Base-by-base conservation (phyloP, 2,113 vertebrate genomes). In the Epinephelus moara region DNA sequence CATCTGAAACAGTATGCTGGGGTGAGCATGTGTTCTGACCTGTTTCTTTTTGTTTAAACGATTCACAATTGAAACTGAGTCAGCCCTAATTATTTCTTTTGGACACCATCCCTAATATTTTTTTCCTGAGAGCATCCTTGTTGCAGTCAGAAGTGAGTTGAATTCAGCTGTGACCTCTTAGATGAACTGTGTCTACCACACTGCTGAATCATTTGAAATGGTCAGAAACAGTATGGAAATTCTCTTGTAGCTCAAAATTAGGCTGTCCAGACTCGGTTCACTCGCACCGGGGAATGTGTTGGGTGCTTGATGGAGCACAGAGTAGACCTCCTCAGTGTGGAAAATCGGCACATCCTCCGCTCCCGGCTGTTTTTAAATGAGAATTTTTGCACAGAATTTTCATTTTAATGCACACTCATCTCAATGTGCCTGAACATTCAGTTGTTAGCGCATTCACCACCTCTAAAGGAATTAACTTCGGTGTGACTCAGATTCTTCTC, bases 261-360 rank as follows among this genome's bases (percentile, higher is more conserved):
- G 21, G 21, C 69, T 72, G 71, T 37, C 50, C 50, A 37, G 27
- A 11, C 68, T 81, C 0, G 2, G 52, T 62, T 72, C 72, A 40
- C 61, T 81, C 55, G 17, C 37, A 42, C 62, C 13, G 15, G 62
- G 70, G 60, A 80, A 80, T 50, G 37, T 75, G 23, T 45, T 40
- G 59, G 47, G 68, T 83, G 23, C 50, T 68, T 75, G 70, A 81
- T 62, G 33, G 76, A 79, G 81, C 78, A 69, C 76, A 71, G 60
- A 70, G 62, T 56, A 73, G 49, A 84, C 75, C 57, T 69, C 21
- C 57, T 67, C 55, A 68, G 69, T 40, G 73, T 80, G 62, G 75
- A 85, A 75, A 88, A 89, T 86, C 56, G 23, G 18, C 71, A 84
- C 61, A 71, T 85, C 75, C 62, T 72, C 66, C 52, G 15, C 75